Percentiles rank a stretch among this genome's conserved stretches.
These are phyloP conservation scores for Dryobota labecula DNA, from an alignment of 2,888 invertebrate species.

Conservation along the genomic window DNA sequence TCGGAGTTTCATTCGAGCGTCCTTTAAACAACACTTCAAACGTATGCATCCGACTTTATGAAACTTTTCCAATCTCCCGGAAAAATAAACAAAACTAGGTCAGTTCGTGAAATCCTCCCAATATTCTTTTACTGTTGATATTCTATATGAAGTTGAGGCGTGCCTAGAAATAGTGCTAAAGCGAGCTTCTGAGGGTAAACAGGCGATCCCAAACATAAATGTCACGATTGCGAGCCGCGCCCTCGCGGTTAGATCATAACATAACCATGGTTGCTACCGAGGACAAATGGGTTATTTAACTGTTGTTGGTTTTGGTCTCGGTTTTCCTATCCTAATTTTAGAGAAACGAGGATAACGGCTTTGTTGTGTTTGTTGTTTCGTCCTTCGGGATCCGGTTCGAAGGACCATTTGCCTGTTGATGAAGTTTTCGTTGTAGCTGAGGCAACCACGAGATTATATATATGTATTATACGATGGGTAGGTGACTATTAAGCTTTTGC, in stretches of 20 bases:
- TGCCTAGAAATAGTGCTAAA: slow-evolving; percentile 40
- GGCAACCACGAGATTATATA: neutral
- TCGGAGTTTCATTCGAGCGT: neutral
- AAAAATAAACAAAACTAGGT: slow-evolving; percentile 35
- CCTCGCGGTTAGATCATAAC: slow-evolving; percentile 46
- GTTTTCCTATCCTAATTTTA: neutral
- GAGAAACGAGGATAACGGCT: neutral
- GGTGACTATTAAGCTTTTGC: neutral
- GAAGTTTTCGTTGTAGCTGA: neutral
- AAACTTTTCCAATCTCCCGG: slow-evolving; percentile 45
- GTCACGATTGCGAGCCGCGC: slow-evolving; percentile 58
- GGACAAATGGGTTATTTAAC: slow-evolving; percentile 27
- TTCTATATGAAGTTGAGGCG: slow-evolving; percentile 31
- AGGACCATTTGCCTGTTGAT: neutral
- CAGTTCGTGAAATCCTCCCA: slow-evolving; percentile 29
- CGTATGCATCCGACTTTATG: slow-evolving; percentile 26
- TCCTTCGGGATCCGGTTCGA: neutral
- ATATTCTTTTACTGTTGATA: slow-evolving; percentile 39
- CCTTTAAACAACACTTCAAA: slow-evolving; percentile 34
- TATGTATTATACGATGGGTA: no score
- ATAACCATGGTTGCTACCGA: slow-evolving; percentile 49
- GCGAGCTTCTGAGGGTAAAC: slow-evolving; percentile 50
- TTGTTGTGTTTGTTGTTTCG: neutral
- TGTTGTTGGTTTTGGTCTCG: neutral
- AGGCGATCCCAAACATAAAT: slow-evolving; percentile 54